Evolutionary conservation across 2,113 vertebrate species (phyloP).

Genomic region (Theristicus caerulescens): DNA sequence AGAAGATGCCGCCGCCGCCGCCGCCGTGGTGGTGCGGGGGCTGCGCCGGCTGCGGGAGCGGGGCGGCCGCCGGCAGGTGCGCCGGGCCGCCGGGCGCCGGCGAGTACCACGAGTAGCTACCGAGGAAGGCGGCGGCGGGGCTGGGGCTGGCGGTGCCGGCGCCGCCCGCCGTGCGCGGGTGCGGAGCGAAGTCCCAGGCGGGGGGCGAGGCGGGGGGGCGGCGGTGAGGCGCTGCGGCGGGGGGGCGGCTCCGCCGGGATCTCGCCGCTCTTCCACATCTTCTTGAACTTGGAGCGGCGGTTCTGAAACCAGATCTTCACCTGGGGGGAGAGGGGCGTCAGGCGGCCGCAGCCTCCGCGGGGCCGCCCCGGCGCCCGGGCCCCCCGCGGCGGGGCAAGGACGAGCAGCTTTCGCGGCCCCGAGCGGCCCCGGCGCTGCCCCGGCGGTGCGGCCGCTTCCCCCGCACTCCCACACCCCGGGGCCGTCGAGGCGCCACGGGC

Average conservation of each 20-base stretch:
- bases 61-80: constrained; percentile 80
- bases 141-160: constrained; percentile 66
- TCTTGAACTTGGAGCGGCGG: constrained; percentile 94
- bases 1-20: constrained; percentile 87
- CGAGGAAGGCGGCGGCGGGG: constrained; percentile 79
- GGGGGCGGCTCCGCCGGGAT: constrained; percentile 88
- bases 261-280: constrained; percentile 97
- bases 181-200: constrained; percentile 90
- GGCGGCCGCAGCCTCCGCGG: not conserved
- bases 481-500: not conserved
- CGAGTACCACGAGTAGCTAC: constrained; percentile 95
- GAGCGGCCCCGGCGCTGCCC: not conserved
- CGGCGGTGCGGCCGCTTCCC: not conserved
- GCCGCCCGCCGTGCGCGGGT: constrained; percentile 75
- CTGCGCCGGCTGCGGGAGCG: constrained; percentile 80
- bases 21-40: constrained; percentile 71
- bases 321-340: constrained; percentile 55
- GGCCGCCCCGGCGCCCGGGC: not conserved
- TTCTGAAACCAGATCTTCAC: constrained; percentile 98
- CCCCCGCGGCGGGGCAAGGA: not conserved
- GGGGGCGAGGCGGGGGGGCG: constrained; percentile 85
- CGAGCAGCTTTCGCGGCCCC: not conserved
- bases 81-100: constrained; percentile 81
- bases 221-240: constrained; percentile 83
- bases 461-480: not conserved